phyloP scores from a whole-genome alignment of 2,113 vertebrate species.

The Picathartes gymnocephalus region DNA sequence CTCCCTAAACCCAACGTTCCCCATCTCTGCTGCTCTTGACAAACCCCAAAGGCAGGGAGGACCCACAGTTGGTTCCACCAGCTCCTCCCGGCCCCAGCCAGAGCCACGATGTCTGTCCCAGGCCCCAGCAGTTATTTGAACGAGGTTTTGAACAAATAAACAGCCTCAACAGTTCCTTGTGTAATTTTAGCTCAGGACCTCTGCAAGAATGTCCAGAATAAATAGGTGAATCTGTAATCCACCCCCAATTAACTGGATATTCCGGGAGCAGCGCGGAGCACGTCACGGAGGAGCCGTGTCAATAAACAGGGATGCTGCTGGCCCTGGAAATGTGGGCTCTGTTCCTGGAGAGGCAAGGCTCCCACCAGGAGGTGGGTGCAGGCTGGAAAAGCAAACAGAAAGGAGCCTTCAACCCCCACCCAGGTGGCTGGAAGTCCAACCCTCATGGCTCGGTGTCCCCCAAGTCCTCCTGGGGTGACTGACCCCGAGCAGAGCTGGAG shows the following conservation, averaged over 20 bases:
- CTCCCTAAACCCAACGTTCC: background rate
- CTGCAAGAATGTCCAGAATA: constrained; percentile 56
- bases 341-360: background rate
- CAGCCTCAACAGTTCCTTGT: background rate
- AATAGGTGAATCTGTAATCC: constrained; percentile 56
- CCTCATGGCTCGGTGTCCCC: background rate
- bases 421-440: background rate
- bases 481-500: background rate
- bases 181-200: constrained; percentile 57
- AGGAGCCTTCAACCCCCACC: background rate
- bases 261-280: background rate
- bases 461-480: background rate
- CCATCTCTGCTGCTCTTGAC: background rate
- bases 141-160: constrained; percentile 50
- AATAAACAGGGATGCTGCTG: constrained; percentile 53
- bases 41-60: background rate
- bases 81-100: background rate
- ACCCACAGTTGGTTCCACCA: background rate
- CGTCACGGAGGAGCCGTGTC: background rate
- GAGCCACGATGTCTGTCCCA: constrained; percentile 32
- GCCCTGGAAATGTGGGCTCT: background rate
- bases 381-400: constrained; percentile 32
- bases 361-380: background rate
- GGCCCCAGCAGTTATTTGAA: background rate
- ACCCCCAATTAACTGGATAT: constrained; percentile 30